Percentiles rank a stretch among this genome's conserved stretches.
Evolutionary conservation across 2,888 invertebrate species (phyloP).

Genomic region (Harmothoe impar): DNA sequence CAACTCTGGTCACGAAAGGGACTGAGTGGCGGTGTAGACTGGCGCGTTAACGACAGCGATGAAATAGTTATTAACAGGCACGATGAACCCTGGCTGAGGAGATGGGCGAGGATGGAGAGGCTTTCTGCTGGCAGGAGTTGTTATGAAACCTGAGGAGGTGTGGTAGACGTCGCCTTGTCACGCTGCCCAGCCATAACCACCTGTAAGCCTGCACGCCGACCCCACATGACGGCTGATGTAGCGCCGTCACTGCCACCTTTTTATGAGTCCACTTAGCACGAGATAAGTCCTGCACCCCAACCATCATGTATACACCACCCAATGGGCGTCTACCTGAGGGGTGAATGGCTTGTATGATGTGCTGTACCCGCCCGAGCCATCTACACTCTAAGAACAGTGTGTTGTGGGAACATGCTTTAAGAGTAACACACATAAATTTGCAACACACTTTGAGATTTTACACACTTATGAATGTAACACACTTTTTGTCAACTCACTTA

Average conservation of each 20-base stretch:
- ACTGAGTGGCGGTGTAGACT: neutral
- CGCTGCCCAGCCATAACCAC: neutral
- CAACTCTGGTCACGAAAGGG: neutral
- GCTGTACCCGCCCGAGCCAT: too few relatives aligned
- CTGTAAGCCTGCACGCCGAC: neutral
- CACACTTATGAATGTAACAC: too few relatives aligned
- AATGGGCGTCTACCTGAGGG: too few relatives aligned
- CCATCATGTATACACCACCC: too few relatives aligned
- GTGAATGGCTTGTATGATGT: too few relatives aligned
- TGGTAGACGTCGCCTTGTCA: conserved; percentile 7
- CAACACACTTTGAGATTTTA: too few relatives aligned
- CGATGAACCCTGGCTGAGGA: neutral
- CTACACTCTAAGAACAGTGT: too few relatives aligned
- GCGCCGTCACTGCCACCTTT: neutral
- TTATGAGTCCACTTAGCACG: neutral
- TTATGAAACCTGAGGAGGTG: conserved; percentile 35
- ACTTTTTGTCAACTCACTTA: too few relatives aligned
- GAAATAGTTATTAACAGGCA: neutral
- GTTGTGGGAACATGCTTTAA: too few relatives aligned
- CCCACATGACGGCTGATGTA: neutral
- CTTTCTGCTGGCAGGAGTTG: neutral
- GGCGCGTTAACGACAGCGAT: neutral
- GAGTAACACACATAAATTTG: too few relatives aligned
- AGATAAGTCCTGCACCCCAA: too few relatives aligned
- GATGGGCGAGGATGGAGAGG: neutral